These are phyloP conservation scores for Oscheius sp. DNA, from an alignment of 2,888 invertebrate genomes.

Conservation along the genomic window DNA sequence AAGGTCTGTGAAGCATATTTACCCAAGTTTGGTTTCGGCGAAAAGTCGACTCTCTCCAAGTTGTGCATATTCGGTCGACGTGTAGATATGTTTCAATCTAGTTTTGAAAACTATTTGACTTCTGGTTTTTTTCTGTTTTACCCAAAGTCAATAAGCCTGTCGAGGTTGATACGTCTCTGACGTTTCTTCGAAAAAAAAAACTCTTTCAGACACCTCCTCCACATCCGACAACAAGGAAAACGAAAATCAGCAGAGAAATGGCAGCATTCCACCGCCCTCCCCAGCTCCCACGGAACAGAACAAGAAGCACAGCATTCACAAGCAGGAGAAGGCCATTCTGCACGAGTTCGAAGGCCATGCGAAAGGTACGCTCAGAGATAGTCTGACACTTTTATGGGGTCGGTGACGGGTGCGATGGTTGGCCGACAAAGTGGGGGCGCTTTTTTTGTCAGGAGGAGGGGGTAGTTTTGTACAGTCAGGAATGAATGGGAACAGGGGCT, in stretches of 20 bases:
- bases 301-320: constrained; percentile 6
- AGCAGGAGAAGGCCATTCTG: constrained; percentile 37
- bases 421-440: too few species aligned
- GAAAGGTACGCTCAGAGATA: constrained; percentile 22
- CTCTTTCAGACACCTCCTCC: background rate
- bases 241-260: background rate
- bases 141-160: too few species aligned
- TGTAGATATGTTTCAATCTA: too few species aligned
- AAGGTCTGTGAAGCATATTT: too few species aligned
- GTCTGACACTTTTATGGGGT: background rate
- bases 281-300: constrained; percentile 8
- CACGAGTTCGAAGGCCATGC: constrained; percentile 38
- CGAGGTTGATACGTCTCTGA: too few species aligned
- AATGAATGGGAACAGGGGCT: too few species aligned
- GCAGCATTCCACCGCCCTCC: constrained; percentile 11
- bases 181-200: too few species aligned
- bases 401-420: background rate
- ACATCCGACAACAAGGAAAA: constrained; percentile 27
- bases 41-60: background rate
- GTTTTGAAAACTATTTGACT: too few species aligned
- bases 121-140: too few species aligned
- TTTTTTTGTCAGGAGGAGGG: too few species aligned
- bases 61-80: background rate
- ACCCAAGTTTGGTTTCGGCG: too few species aligned
- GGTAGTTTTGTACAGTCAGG: too few species aligned